Conservation (phyloP, 2,888 invertebrate genomes). For the Thymelicus acteon region DNA sequence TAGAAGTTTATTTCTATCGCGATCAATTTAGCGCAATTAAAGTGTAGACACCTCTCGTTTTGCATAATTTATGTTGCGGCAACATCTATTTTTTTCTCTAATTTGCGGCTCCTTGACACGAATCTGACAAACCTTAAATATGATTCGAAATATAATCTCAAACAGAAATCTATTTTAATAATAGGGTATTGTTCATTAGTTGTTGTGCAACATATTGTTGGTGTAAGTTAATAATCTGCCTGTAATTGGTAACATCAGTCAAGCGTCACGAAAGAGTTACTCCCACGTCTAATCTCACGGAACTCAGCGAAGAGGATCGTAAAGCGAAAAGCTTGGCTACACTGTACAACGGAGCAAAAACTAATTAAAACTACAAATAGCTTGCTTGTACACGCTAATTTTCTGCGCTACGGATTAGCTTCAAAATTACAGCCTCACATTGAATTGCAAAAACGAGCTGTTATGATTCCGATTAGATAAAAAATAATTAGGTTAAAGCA, state of each 20-base stretch:
- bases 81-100: conserved; percentile 13
- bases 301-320: conserved; percentile 20
- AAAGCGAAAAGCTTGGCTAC: conserved; percentile 29
- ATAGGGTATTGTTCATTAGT: conserved; percentile 35
- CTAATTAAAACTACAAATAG: conserved; percentile 19
- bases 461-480: conserved; percentile 1
- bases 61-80: conserved; percentile 33
- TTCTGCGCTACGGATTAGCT: conserved; percentile 9
- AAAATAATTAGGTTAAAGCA: not conserved
- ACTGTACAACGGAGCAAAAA: conserved; percentile 33
- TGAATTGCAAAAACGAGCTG: conserved; percentile 6
- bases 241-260: conserved; percentile 79
- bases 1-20: conserved; percentile 46
- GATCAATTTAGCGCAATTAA: conserved; percentile 31
- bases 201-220: conserved; percentile 31
- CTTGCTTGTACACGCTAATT: conserved; percentile 15
- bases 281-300: conserved; percentile 65
- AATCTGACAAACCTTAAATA: conserved; percentile 24
- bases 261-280: conserved; percentile 68
- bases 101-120: conserved; percentile 14
- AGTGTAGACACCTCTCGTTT: conserved; percentile 33
- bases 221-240: conserved; percentile 65
- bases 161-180: conserved; percentile 6
- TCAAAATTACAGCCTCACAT: not conserved
- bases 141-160: conserved; percentile 16